Conservation (phyloP, 2,888 invertebrate genomes). For the Megalurothrips usitatus region DNA sequence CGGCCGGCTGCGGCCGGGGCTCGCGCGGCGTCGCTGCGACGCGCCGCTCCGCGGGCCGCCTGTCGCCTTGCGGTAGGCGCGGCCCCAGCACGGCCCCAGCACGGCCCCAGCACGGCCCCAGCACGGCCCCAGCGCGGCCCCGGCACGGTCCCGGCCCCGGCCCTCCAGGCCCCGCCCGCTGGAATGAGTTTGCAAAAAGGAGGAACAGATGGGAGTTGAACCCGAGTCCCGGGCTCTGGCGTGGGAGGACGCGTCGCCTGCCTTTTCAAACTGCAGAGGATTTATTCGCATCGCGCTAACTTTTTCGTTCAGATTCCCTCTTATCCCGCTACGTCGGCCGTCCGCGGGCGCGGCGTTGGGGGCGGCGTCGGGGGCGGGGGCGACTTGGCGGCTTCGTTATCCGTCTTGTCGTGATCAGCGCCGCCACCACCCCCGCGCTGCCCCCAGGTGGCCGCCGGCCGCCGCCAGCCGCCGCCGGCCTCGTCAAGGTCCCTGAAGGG, state of each 20-base stretch:
- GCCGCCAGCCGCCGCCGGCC: too few species aligned
- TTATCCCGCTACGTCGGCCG: too few species aligned
- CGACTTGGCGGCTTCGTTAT: too few species aligned
- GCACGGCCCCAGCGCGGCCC: not conserved
- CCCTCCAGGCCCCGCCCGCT: not conserved
- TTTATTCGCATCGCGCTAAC: not conserved
- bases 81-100: not conserved
- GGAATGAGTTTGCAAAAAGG: not conserved
- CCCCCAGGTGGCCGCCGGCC: too few species aligned
- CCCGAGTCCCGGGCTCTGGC: slow-evolving; percentile 21
- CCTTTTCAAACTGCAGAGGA: not conserved
- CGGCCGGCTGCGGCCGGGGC: not conserved
- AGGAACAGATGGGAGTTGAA: slow-evolving; percentile 21
- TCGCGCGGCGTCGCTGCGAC: not conserved
- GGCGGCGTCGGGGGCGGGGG: too few species aligned
- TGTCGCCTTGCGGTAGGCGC: not conserved
- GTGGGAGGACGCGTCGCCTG: not conserved
- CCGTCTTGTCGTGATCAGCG: too few species aligned
- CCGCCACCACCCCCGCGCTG: too few species aligned
- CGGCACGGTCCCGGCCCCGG: too few species aligned
- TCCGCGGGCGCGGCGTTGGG: too few species aligned
- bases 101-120: not conserved
- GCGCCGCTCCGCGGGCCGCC: not conserved
- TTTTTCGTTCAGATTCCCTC: too few species aligned
- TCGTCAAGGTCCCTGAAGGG: too few species aligned